Conservation (phyloP, 2,797 vertebrate species). For the Microctenopoma steveboyesi region DNA sequence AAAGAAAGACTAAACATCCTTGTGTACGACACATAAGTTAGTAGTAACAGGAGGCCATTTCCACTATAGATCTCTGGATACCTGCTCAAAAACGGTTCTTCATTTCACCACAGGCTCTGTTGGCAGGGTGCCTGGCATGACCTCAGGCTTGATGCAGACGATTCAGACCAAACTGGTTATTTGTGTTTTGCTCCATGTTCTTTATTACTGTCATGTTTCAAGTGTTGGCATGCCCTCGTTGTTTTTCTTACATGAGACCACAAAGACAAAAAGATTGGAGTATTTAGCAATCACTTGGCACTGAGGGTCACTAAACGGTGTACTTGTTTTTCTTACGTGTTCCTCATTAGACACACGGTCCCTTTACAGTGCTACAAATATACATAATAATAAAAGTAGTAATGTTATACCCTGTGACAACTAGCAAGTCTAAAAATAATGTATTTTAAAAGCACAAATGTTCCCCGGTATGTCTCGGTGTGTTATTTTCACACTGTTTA, state of each 20-base stretch:
- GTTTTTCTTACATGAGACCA: slow-evolving; percentile 57
- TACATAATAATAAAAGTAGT: slow-evolving; percentile 55
- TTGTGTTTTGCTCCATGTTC: slow-evolving; percentile 44
- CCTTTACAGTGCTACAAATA: slow-evolving; percentile 25
- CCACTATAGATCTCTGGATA: slow-evolving; percentile 20
- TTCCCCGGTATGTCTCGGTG: slow-evolving; percentile 25
- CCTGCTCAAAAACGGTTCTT: slow-evolving; percentile 39
- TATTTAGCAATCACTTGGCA: slow-evolving; percentile 61
- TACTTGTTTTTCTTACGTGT: slow-evolving; percentile 10
- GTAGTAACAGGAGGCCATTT: slow-evolving; percentile 32
- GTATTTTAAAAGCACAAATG: slow-evolving; percentile 29
- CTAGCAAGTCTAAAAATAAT: slow-evolving; percentile 26
- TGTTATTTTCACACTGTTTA: slow-evolving; percentile 35
- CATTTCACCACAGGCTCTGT: slow-evolving; percentile 38
- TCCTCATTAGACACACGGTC: slow-evolving; percentile 53
- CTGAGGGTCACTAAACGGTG: slow-evolving; percentile 17
- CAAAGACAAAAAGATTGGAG: slow-evolving; percentile 37
- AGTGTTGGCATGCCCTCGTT: slow-evolving; percentile 57
- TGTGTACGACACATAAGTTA: not conserved
- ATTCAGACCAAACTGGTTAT: slow-evolving; percentile 76
- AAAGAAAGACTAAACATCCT: not conserved
- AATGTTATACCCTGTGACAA: slow-evolving; percentile 35
- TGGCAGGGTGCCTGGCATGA: slow-evolving; percentile 39
- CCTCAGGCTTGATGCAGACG: slow-evolving; percentile 36
- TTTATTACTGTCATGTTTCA: slow-evolving; percentile 31